Evolutionary conservation across 2,797 vertebrate species (phyloP), one percentile per base, ranked within the genome.

Genomic region (Echiichthys vipera): DNA sequence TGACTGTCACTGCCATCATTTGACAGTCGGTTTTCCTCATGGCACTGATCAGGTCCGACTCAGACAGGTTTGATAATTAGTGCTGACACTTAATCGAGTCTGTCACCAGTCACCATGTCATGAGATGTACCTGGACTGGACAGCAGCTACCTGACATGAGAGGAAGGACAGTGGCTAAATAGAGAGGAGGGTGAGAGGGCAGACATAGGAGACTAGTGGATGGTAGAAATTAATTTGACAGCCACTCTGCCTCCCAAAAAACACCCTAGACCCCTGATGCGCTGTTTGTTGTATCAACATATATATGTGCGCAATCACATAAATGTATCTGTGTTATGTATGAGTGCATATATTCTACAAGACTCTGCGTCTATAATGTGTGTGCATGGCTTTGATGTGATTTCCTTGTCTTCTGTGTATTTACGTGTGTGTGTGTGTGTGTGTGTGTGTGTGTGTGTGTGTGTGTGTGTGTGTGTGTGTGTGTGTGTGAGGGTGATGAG

Each of bases 401-500:
- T n/a, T n/a, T n/a, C n/a, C n/a, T n/a, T 51, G 1, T 53, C 11
- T 39, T 17, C 13, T 39, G 37, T 39, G 36, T 37, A 12, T 15
- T 11, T 37, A 12, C 4, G 18, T 36, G 11, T 37, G 11, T 24
- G 9, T 53, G 27, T 30, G 49, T n/a, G 27, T 30, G n/a, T 51
- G 71, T 71, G 58, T 56, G 54, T 66, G 63, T 76, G 67, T 66
- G 32, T 40, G 46, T 32, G 40, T 40, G 45, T 27, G 43, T 53
- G 40, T 56, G 67, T 63, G 67, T 64, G 30, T 53, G 57, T 69
- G 74, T 65, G 88, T 71, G 88, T 54, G 65, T 62, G 58, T 80
- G 95, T 92, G 93, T 51, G 84, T 84, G 89, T 90, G 93, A 92
- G 91, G 88, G 83, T 96, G 96, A 96, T 97, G 93, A 90, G 86